Percentiles rank a stretch among this genome's conserved stretches.
phyloP scores from a whole-genome alignment of 2,113 vertebrate species.

The Tyto alba region DNA sequence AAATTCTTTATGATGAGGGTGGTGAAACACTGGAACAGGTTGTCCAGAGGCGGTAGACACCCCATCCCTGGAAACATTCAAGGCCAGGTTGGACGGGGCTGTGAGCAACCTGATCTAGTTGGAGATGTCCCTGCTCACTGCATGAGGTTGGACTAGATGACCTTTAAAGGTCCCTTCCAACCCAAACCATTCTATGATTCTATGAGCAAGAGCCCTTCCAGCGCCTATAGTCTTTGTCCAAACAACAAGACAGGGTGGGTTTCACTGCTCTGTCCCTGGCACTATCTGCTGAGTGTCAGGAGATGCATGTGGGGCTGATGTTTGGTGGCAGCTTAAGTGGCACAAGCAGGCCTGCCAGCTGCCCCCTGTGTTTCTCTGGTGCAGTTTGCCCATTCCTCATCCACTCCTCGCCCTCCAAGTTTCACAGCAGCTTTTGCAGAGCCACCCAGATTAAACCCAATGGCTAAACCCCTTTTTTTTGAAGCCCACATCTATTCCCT shows the following conservation, averaged over 20 bases:
- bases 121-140: not conserved
- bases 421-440: not conserved
- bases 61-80: not conserved
- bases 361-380: not conserved
- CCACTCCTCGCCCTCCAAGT: rapidly evolving
- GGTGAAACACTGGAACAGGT: too few relatives aligned
- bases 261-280: not conserved
- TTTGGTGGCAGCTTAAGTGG: not conserved
- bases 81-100: not conserved
- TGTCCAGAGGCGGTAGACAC: not conserved
- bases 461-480: not conserved
- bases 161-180: not conserved
- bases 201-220: not conserved
- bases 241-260: not conserved
- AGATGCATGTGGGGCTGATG: not conserved
- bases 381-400: rapidly evolving
- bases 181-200: not conserved
- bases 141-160: not conserved
- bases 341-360: not conserved
- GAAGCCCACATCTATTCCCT: not conserved
- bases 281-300: not conserved
- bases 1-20: rapidly evolving
- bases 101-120: not conserved
- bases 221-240: not conserved
- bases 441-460: not conserved